phyloP scores from a whole-genome alignment of 2,888 invertebrate genomes.

The Noctua janthina region DNA sequence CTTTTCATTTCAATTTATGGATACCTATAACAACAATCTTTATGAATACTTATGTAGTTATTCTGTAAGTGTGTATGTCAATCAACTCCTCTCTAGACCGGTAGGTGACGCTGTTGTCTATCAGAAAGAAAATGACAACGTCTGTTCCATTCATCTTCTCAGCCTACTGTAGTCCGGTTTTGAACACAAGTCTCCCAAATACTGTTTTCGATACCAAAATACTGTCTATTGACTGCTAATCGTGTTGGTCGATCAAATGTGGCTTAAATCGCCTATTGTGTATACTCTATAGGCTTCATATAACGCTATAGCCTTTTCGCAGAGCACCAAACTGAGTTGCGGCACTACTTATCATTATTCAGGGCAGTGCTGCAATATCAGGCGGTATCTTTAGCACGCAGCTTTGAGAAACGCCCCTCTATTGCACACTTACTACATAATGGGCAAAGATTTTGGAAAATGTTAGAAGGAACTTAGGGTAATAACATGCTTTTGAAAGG shows the following conservation, averaged over 20 bases:
- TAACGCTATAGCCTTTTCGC: slow-evolving; percentile 43
- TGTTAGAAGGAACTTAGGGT: neutral
- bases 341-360: slow-evolving; percentile 43
- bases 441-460: slow-evolving; percentile 24
- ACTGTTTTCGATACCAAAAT: neutral
- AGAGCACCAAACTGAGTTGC: slow-evolving; percentile 20
- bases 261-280: slow-evolving; percentile 27
- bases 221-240: slow-evolving; percentile 20
- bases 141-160: neutral
- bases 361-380: slow-evolving; percentile 30
- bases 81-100: neutral
- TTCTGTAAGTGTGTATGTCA: neutral
- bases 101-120: neutral
- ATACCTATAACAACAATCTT: too few species aligned
- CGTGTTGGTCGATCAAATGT: slow-evolving; percentile 15
- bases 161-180: neutral
- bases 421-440: slow-evolving; percentile 15
- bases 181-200: neutral
- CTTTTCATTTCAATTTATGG: neutral
- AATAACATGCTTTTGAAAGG: neutral
- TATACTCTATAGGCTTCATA: slow-evolving; percentile 27
- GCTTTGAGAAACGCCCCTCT: slow-evolving; percentile 15
- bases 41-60: neutral
- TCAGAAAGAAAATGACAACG: neutral
- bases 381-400: slow-evolving; percentile 39